Conservation (phyloP, 2,797 vertebrate species). For the Champsocephalus gunnari region DNA sequence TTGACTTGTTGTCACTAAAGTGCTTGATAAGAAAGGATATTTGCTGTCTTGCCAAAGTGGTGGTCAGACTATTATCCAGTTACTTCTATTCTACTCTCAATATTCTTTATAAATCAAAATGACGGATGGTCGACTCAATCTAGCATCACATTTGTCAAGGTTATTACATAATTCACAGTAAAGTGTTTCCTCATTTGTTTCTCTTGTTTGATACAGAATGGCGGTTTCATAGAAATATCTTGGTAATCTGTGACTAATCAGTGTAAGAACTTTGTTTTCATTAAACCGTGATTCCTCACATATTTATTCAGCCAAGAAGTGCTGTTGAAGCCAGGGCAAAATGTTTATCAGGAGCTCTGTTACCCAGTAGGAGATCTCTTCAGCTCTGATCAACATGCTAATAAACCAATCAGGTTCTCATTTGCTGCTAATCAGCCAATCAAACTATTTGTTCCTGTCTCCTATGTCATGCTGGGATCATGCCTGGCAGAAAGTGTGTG, state of each 20-base stretch:
- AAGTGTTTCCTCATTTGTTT: background rate
- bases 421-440: constrained; percentile 72
- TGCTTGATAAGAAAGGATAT: background rate
- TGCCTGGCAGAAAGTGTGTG: constrained; percentile 30
- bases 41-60: background rate
- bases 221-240: constrained; percentile 26
- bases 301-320: constrained; percentile 32
- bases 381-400: constrained; percentile 66
- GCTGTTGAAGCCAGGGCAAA: constrained; percentile 32
- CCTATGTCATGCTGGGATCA: constrained; percentile 56
- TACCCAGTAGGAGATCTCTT: constrained; percentile 46
- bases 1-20: constrained; percentile 16
- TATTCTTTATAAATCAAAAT: background rate
- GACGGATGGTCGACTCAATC: background rate
- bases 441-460: constrained; percentile 69
- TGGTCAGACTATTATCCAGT: background rate
- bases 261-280: constrained; percentile 15
- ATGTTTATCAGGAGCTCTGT: constrained; percentile 31
- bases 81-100: background rate
- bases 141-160: background rate
- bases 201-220: constrained; percentile 16
- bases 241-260: constrained; percentile 26
- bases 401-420: constrained; percentile 74
- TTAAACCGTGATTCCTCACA: constrained; percentile 18
- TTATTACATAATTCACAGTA: constrained; percentile 2